Percentiles rank a stretch among this genome's conserved stretches.
Evolutionary conservation across 2,888 invertebrate genomes (phyloP).

Genomic region (Nomada fabriciana): DNA sequence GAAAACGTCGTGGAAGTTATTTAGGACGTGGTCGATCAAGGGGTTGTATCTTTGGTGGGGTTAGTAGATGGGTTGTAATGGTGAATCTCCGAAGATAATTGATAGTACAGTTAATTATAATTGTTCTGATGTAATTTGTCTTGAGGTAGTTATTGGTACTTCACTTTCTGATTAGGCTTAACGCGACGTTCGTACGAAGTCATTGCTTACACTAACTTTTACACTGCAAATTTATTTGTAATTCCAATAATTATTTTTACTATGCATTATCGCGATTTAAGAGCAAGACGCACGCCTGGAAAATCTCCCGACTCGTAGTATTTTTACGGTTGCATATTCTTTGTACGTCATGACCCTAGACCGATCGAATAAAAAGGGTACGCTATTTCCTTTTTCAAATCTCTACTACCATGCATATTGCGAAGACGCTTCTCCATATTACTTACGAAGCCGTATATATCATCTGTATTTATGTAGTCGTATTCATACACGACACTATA

Average conservation of each 20-base stretch:
- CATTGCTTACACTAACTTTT: too few species aligned
- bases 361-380: not conserved
- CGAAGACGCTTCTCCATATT: not conserved
- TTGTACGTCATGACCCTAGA: not conserved
- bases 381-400: not conserved
- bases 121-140: too few species aligned
- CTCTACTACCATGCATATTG: not conserved
- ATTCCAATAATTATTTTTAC: too few species aligned
- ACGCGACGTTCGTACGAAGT: too few species aligned
- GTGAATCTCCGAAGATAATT: not conserved
- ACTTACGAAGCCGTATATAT: not conserved
- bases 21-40: not conserved
- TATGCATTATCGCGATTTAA: not conserved
- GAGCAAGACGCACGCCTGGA: not conserved
- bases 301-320: conserved; percentile 3
- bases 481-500: too few species aligned
- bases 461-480: not conserved
- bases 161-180: too few species aligned
- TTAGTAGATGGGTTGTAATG: not conserved
- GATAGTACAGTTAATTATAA: too few species aligned
- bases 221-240: too few species aligned
- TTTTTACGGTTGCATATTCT: conserved; percentile 2
- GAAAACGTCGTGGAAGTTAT: too few species aligned
- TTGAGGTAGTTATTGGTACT: too few species aligned
- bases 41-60: not conserved